A percentile compares a stretch with the other conserved stretches of the same genome.
phyloP scores from a whole-genome alignment of 23 tunicate species.

The Corella eumyota region DNA sequence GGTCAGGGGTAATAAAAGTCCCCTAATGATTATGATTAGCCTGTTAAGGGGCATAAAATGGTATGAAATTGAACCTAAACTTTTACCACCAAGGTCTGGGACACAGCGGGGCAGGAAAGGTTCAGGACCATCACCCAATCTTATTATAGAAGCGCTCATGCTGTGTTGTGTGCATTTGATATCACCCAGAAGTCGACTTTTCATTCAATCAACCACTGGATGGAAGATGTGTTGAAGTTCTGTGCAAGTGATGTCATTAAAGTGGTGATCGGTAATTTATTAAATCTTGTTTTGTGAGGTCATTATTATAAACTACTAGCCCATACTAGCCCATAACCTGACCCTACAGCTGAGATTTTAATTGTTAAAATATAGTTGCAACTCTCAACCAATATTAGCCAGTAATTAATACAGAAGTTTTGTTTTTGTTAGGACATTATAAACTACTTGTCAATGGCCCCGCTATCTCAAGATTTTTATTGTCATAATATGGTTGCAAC shows the following conservation, averaged over 20 bases:
- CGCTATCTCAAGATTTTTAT: too few species aligned
- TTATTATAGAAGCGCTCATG: conserved; percentile 82
- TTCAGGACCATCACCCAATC: conserved; percentile 81
- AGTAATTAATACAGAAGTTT: too few species aligned
- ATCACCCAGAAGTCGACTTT: conserved; percentile 42
- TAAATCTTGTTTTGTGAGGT: neutral
- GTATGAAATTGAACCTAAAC: too few species aligned
- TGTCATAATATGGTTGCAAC: too few species aligned
- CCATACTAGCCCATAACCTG: neutral
- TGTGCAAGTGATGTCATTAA: conserved; percentile 32
- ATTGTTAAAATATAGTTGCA: too few species aligned
- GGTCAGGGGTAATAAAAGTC: too few species aligned
- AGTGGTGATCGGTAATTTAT: conserved; percentile 38
- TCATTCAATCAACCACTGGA: conserved; percentile 35
- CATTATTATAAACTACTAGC: neutral
- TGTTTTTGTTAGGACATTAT: too few species aligned
- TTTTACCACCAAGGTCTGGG: conserved; percentile 83
- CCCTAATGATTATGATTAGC: too few species aligned
- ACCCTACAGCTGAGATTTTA: too few species aligned
- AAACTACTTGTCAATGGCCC: too few species aligned
- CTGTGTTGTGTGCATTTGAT: conserved; percentile 72
- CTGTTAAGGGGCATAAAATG: too few species aligned
- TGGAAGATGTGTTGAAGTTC: conserved; percentile 56
- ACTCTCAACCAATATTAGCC: too few species aligned
- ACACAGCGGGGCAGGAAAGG: conserved; percentile 87